Evolutionary conservation across 2,888 invertebrate genomes (phyloP).

Genomic region (Caenorhabditis sp.): DNA sequence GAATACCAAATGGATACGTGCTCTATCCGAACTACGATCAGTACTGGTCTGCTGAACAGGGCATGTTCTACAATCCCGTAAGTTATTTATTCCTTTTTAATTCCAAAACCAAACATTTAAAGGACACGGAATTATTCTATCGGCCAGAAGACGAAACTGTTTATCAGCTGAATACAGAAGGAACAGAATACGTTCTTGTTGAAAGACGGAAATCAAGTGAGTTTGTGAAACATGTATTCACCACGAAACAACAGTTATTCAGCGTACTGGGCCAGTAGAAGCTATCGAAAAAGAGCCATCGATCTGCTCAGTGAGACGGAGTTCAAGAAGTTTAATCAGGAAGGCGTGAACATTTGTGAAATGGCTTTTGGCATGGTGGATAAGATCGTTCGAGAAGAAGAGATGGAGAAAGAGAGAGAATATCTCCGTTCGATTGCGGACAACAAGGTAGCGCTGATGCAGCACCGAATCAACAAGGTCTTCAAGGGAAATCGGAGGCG

Average conservation of each 20-base stretch:
- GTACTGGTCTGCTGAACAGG: constrained; percentile 71
- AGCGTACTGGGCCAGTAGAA: constrained; percentile 63
- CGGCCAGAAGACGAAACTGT: constrained; percentile 67
- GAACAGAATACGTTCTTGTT: constrained; percentile 50
- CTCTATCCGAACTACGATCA: constrained; percentile 68
- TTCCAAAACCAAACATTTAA: no score
- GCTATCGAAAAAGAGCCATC: constrained; percentile 48
- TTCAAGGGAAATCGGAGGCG: constrained; percentile 40
- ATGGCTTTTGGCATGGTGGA: constrained; percentile 52
- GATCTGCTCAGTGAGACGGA: constrained; percentile 49
- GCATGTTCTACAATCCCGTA: constrained; percentile 73
- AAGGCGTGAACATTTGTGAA: constrained; percentile 57
- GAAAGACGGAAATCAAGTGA: constrained; percentile 54
- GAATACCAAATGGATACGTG: constrained; percentile 67
- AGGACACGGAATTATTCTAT: constrained; percentile 71
- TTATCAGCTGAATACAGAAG: constrained; percentile 67
- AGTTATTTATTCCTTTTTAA: no score
- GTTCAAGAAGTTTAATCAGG: constrained; percentile 55
- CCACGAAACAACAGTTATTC: constrained; percentile 16
- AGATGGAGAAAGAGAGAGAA: constrained; percentile 37
- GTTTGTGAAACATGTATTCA: neutral
- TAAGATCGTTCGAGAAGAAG: constrained; percentile 34
- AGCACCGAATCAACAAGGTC: constrained; percentile 42
- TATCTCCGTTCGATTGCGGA: constrained; percentile 22
- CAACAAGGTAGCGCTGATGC: constrained; percentile 32